These are phyloP conservation scores for Chaenocephalus aceratus DNA, from an alignment of 2,113 vertebrate species.

Conservation along the genomic window DNA sequence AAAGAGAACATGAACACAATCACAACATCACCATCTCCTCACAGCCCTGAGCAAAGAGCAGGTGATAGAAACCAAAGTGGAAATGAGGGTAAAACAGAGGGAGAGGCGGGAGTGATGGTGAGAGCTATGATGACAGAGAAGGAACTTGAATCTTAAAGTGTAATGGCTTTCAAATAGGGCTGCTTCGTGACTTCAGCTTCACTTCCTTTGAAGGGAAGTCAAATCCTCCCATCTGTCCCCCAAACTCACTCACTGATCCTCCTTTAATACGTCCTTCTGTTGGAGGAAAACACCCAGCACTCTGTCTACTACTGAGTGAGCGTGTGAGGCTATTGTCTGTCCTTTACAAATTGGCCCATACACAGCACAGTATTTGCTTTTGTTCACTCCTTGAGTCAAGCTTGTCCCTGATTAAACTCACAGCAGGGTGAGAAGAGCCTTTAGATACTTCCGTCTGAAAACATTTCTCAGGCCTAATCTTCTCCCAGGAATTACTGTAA, in stretches of 20 bases:
- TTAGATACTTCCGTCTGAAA: conserved; percentile 19
- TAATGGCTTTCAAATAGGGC: conserved; percentile 40
- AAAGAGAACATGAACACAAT: conserved; percentile 25
- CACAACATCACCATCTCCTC: conserved; percentile 23
- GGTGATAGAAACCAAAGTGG: conserved; percentile 42
- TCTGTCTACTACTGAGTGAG: neutral
- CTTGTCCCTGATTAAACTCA: conserved; percentile 9
- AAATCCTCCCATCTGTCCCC: conserved; percentile 74
- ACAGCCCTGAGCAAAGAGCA: conserved; percentile 22
- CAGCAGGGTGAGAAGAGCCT: conserved; percentile 5
- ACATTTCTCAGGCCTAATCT: conserved; percentile 9
- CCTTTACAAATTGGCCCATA: conserved; percentile 18
- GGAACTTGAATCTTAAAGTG: conserved; percentile 20
- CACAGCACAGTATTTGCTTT: conserved; percentile 6
- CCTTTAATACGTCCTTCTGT: conserved; percentile 65
- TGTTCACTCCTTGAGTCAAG: conserved; percentile 48
- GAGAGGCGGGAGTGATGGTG: conserved; percentile 42
- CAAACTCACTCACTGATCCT: conserved; percentile 65
- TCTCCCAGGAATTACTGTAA: neutral
- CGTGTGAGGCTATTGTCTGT: conserved; percentile 16
- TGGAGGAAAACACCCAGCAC: conserved; percentile 58
- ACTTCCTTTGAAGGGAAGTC: conserved; percentile 46
- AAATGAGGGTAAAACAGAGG: conserved; percentile 26
- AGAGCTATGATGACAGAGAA: conserved; percentile 34
- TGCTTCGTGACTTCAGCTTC: conserved; percentile 42